phyloP scores from a whole-genome alignment of 2,113 vertebrate species.

The mouse (Mus musculus) region DNA sequence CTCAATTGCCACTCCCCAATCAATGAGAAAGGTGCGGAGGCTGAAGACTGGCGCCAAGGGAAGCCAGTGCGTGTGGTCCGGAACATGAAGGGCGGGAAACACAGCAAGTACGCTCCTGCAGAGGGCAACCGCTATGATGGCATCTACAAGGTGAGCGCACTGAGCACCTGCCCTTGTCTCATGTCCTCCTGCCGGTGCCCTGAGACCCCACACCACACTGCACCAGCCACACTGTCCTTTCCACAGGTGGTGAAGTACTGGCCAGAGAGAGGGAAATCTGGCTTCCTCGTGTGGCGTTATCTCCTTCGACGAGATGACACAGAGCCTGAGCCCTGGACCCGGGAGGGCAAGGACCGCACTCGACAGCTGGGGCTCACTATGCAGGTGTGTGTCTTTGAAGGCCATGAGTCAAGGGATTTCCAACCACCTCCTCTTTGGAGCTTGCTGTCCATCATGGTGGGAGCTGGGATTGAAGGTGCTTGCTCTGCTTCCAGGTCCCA shows the following conservation, averaged over 20 bases:
- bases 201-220: rapidly evolving
- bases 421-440: background rate
- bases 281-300: constrained; percentile 97
- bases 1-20: constrained; percentile 95
- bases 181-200: background rate
- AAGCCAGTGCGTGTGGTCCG: constrained; percentile 96
- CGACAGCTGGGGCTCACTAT: constrained; percentile 95
- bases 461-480: background rate
- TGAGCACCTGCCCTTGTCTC: background rate
- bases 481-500: background rate
- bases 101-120: constrained; percentile 94
- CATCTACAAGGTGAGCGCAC: constrained; percentile 93
- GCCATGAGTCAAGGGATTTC: background rate
- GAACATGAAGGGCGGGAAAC: constrained; percentile 94
- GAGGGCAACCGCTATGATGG: constrained; percentile 98
- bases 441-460: background rate
- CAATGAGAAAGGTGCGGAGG: constrained; percentile 92
- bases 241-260: constrained; percentile 96
- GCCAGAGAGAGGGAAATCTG: constrained; percentile 97
- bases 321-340: constrained; percentile 96
- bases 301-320: constrained; percentile 94
- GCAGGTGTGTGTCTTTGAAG: constrained; percentile 88
- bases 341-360: constrained; percentile 95
- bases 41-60: constrained; percentile 96
- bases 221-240: background rate